Base-by-base conservation (phyloP, 2,888 invertebrate species). In the Acleris emargana region DNA sequence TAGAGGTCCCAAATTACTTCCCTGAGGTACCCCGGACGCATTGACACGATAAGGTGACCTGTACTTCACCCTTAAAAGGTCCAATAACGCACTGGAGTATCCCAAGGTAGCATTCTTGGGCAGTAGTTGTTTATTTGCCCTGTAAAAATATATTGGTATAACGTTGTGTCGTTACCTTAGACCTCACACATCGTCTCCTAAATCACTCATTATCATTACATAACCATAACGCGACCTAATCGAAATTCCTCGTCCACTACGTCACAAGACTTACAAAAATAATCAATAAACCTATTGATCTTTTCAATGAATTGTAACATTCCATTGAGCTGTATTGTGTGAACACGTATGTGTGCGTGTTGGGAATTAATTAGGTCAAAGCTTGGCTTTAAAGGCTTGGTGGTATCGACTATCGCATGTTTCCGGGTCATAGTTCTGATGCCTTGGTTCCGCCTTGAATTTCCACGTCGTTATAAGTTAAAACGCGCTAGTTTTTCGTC, bases 281-380 rank as follows among this genome's bases (percentile, higher is more conserved):
- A 61, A 61, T 66, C 61, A 61, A 66, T 66, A 62, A 50, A 66
- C 47, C 58, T 72, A 72, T 73, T 74, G 78, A 82, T 79, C 71
- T 69, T 73, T 73, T 77, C 76, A 81, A 76, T 79, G 75, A 75
- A 75, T 79, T 76, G 73, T 74, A 72, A 55, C 72, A 74, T 71
- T 70, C 73, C 74, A 79, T 83, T 80, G 81, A 76, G 67, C 73
- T 66, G 71, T 59, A 59, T 71, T 64, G 43, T 64, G 59, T 43
- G 55, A 60, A 64, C 57, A 68, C 59, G 72, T 72, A 71, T 71
- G 72, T 69, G 77, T 76, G 81, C 80, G 76, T 79, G 75, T 74
- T 77, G 71, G 69, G 71, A 71, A 78, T 76, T 84, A 88, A 87
- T 86, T 87, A 77, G 88, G 88, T 86, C 87, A 82, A 75, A 76